Percentiles rank a stretch among this genome's conserved stretches.
Evolutionary conservation across 2,888 invertebrate genomes (phyloP).

Genomic region (Luffia ferchaultella): DNA sequence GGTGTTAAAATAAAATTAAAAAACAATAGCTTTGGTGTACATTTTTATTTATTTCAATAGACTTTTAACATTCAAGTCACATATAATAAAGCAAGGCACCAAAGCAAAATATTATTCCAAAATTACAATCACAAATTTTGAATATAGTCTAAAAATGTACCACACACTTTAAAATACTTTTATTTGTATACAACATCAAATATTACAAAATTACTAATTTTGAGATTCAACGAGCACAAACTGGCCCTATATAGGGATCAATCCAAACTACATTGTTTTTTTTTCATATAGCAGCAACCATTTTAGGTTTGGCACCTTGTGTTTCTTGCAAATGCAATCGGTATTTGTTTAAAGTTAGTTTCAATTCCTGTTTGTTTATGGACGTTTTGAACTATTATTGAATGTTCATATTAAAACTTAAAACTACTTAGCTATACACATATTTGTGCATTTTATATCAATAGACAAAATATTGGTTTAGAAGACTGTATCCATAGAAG

Average conservation of each 20-base stretch:
- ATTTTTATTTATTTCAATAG: slow-evolving; percentile 27
- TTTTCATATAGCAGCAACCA: background rate
- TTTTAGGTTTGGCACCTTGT: background rate
- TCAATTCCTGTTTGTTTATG: background rate
- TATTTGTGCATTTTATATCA: background rate
- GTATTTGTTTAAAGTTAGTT: background rate
- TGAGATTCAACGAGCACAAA: no score
- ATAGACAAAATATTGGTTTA: background rate
- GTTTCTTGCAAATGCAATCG: background rate
- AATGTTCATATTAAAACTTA: background rate
- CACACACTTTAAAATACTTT: slow-evolving; percentile 9
- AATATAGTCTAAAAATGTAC: slow-evolving; percentile 12
- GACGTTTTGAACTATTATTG: background rate
- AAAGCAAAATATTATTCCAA: background rate
- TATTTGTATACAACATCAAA: background rate
- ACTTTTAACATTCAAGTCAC: slow-evolving; percentile 14
- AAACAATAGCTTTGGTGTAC: slow-evolving; percentile 24
- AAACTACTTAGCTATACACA: background rate
- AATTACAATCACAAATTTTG: slow-evolving; percentile 8
- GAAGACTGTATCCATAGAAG: background rate
- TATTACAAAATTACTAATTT: background rate
- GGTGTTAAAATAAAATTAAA: slow-evolving; percentile 15
- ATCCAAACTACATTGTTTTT: background rate
- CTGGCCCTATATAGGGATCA: no score
- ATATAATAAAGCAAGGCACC: background rate